Conservation (phyloP, 2,113 vertebrate genomes). For the Thalassoma bifasciatum region DNA sequence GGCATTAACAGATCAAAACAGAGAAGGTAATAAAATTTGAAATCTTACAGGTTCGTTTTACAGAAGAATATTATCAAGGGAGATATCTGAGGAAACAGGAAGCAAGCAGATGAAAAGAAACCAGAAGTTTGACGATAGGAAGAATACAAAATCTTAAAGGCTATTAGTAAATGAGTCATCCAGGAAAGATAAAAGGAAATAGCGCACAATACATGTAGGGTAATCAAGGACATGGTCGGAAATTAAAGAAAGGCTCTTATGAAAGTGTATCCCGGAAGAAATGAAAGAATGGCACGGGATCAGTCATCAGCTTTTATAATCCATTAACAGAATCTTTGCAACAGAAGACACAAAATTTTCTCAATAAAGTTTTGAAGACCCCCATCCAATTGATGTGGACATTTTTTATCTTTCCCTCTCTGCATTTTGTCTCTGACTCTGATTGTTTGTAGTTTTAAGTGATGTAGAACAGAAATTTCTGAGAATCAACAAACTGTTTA, state of each 20-base stretch:
- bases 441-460: no score
- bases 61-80: not conserved
- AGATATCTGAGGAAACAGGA: constrained; percentile 27
- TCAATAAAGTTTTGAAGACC: no score
- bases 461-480: no score
- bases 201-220: not conserved
- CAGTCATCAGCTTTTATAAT: not conserved
- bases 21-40: constrained; percentile 1
- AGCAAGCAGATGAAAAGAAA: constrained; percentile 16
- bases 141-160: constrained; percentile 12
- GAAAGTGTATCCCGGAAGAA: not conserved
- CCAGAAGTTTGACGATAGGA: constrained; percentile 1
- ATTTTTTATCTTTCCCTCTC: no score
- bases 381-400: no score
- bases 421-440: no score
- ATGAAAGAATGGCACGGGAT: not conserved
- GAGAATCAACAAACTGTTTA: no score
- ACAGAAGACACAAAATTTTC: no score
- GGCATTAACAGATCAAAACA: not conserved
- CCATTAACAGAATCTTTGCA: no score
- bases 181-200: constrained; percentile 21
- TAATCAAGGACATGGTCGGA: constrained; percentile 3
- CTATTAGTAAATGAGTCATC: constrained; percentile 25
- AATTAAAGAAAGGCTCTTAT: constrained; percentile 5
- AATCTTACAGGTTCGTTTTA: constrained; percentile 12